Percentiles rank a stretch among this genome's conserved stretches.
phyloP scores from a whole-genome alignment of 1,140 invertebrate genomes.

The Magallana angulata region DNA sequence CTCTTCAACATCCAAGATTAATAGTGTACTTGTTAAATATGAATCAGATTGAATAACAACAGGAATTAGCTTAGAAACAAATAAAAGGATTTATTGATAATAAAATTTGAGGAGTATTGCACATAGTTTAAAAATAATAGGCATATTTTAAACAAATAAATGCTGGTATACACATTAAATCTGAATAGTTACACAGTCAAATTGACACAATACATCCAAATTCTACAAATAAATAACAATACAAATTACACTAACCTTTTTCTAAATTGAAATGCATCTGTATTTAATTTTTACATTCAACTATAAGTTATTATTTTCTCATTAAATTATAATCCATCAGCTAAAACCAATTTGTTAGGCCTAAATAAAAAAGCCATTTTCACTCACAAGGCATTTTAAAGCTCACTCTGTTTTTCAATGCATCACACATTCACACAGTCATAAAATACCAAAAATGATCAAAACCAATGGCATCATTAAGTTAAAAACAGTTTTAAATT shows the following conservation, averaged over 20 bases:
- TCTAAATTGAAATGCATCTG: not conserved
- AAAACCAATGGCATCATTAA: not conserved
- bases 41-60: too few relatives aligned
- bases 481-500: not conserved
- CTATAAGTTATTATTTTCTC: not conserved
- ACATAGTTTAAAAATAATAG: too few relatives aligned
- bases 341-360: not conserved
- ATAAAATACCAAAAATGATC: not conserved
- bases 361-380: not conserved
- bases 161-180: too few relatives aligned
- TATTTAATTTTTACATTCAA: not conserved
- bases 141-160: too few relatives aligned
- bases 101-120: too few relatives aligned
- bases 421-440: not conserved
- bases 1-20: too few relatives aligned
- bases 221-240: too few relatives aligned
- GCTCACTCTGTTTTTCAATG: not conserved
- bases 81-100: too few relatives aligned
- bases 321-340: not conserved
- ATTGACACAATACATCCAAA: too few relatives aligned
- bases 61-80: too few relatives aligned
- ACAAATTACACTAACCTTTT: not conserved
- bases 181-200: too few relatives aligned
- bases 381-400: not conserved
- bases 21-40: too few relatives aligned